Conservation (phyloP, 2,888 invertebrate species). For the Epinotia brunnichana region DNA sequence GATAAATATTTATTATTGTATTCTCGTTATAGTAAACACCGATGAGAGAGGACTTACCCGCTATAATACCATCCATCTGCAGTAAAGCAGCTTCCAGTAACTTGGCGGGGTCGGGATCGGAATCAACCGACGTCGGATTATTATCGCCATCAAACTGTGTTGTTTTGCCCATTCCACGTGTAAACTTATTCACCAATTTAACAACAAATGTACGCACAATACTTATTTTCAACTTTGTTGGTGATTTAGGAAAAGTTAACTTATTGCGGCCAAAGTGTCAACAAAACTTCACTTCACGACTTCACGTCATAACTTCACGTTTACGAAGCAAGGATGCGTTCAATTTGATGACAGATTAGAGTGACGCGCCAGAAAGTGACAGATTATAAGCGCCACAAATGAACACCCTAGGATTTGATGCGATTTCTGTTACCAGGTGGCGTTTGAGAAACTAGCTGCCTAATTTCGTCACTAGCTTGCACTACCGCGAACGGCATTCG, state of each 20-base stretch:
- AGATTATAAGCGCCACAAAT: neutral
- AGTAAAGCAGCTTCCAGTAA: conserved; percentile 93
- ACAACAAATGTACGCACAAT: conserved; percentile 17
- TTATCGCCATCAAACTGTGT: conserved; percentile 80
- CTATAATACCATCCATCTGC: conserved; percentile 95
- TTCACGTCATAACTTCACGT: neutral
- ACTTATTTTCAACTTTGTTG: conserved; percentile 35
- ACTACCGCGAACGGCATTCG: too few relatives aligned
- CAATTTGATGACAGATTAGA: neutral
- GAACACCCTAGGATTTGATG: neutral
- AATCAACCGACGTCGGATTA: conserved; percentile 71
- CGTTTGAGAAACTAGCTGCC: too few relatives aligned
- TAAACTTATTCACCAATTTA: conserved; percentile 23
- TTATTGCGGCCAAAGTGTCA: conserved; percentile 59
- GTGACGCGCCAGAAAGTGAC: neutral
- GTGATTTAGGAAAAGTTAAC: conserved; percentile 61
- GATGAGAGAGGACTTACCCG: conserved; percentile 81
- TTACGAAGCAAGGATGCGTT: conserved; percentile 31
- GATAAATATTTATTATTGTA: neutral
- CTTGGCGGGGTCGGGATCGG: conserved; percentile 93
- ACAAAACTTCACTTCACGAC: conserved; percentile 68
- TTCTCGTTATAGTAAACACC: neutral
- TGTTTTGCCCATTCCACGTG: conserved; percentile 75
- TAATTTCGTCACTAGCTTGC: too few relatives aligned
- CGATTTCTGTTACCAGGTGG: neutral